Base-by-base conservation (phyloP, 2,888 invertebrate genomes). In the Mystacides longicornis region DNA sequence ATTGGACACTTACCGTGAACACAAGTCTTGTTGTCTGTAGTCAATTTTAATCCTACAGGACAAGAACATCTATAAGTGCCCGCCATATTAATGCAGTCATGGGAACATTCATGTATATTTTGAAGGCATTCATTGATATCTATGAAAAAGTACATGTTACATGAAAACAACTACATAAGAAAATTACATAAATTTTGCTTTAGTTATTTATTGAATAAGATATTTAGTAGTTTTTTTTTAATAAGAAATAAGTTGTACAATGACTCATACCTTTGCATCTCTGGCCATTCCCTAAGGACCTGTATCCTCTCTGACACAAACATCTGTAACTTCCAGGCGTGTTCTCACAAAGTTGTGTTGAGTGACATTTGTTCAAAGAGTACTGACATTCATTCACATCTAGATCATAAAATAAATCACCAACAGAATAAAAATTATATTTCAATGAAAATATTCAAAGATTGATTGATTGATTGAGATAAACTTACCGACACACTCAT, bases 41-140 rank as follows among this genome's bases (percentile, higher is more conserved):
- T 54, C 9, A 71, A 64, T 23, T 64, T 67, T 61, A 70, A 72
- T 2, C 74, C 75, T 9, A 67, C 62, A 1, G 73, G 82, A 65
- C 85, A 86, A 19, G 75, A 70, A 64, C 85, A 86, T 65, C 74
- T 75, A 70, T 74, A 83, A 18, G 81, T 79, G 55, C 85, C 85
- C 47, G 74, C 75, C 23, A 74, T 78, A 70, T 86, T 85, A 60
- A 76, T 75, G 65, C 85, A 86, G 56, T 79, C 75, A 64, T 71
- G 77, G 62, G 78, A 74, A 64, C 82, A 83, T 49, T 77, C 67
- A 63, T 77, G 72, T 31, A 70, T 68, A 45, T 67, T 68, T 27
- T 69, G 67, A 52, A 66, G 62, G 63, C 80, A 81, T 67, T 81
- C 81, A 69, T 81, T 77, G 23, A 79, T 65, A 65, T 81, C 80